phyloP scores from a whole-genome alignment of 2,113 vertebrate species.

The Corvus cornix region DNA sequence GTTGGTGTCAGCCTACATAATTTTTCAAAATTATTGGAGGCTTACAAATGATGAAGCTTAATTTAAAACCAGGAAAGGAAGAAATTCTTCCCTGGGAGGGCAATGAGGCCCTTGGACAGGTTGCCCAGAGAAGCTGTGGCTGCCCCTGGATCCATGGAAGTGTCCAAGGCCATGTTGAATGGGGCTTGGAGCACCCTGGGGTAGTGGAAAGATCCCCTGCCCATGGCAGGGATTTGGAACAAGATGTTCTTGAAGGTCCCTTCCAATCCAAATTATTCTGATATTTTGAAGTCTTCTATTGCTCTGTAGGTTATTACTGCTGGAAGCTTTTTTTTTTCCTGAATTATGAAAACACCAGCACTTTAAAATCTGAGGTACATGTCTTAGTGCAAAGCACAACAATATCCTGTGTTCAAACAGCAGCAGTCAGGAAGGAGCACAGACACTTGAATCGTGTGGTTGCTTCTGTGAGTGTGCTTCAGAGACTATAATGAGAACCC shows the following conservation, averaged over 20 bases:
- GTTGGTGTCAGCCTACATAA: neutral
- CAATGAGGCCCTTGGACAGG: accelerated
- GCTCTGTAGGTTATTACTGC: neutral
- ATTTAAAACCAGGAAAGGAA: neutral
- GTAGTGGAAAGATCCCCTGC: neutral
- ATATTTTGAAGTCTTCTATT: neutral
- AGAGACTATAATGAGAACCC: conserved; percentile 37
- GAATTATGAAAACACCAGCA: neutral
- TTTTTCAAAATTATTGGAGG: neutral
- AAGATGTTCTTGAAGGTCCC: neutral
- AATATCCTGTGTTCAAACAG: neutral
- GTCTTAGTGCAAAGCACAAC: neutral
- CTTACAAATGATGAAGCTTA: neutral
- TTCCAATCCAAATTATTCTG: neutral
- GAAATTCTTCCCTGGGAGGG: too few species aligned
- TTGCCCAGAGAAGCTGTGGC: neutral
- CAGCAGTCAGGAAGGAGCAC: neutral
- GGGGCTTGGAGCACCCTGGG: neutral
- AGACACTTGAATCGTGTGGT: conserved; percentile 46
- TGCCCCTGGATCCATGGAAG: neutral
- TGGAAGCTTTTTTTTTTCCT: neutral
- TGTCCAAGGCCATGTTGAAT: neutral
- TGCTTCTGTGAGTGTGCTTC: conserved; percentile 26
- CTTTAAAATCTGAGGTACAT: neutral
- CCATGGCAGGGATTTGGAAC: neutral